Conservation (phyloP, 2,888 invertebrate species). For the Synanthedon formicaeformis region DNA sequence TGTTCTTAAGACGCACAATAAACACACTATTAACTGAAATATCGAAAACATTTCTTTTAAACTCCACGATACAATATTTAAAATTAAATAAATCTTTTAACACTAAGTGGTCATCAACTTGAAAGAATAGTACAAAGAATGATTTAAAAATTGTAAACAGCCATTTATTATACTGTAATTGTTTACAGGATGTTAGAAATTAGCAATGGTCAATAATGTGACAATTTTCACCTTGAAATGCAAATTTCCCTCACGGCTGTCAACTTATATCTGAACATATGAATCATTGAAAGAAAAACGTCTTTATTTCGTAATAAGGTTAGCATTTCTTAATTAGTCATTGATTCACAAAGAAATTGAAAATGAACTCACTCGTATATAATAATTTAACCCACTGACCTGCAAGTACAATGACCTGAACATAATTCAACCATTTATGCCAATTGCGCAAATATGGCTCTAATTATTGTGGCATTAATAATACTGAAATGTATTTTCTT, state of each 20-base stretch:
- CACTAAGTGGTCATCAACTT: no score
- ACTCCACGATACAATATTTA: no score
- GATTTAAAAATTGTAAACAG: no score
- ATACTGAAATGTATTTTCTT: no score
- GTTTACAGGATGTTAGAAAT: background rate
- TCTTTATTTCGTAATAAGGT: constrained; percentile 23
- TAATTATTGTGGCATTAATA: no score
- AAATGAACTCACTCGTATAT: background rate
- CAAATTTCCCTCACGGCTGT: background rate
- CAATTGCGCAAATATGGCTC: no score
- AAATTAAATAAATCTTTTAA: no score
- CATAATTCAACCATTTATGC: no score
- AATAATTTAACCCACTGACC: background rate
- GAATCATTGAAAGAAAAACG: constrained; percentile 31
- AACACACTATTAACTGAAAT: constrained; percentile 7
- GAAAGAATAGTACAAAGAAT: no score
- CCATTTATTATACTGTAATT: no score
- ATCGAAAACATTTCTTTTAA: background rate
- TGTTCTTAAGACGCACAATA: constrained; percentile 16
- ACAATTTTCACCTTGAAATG: no score
- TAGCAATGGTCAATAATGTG: no score
- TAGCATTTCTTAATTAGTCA: constrained; percentile 33
- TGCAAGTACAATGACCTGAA: background rate
- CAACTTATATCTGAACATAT: constrained; percentile 41
- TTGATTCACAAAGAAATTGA: constrained; percentile 7